A percentile compares a stretch with the other conserved stretches of the same genome.
Evolutionary conservation across 1,140 invertebrate species (phyloP).

Genomic region (Apis cerana): DNA sequence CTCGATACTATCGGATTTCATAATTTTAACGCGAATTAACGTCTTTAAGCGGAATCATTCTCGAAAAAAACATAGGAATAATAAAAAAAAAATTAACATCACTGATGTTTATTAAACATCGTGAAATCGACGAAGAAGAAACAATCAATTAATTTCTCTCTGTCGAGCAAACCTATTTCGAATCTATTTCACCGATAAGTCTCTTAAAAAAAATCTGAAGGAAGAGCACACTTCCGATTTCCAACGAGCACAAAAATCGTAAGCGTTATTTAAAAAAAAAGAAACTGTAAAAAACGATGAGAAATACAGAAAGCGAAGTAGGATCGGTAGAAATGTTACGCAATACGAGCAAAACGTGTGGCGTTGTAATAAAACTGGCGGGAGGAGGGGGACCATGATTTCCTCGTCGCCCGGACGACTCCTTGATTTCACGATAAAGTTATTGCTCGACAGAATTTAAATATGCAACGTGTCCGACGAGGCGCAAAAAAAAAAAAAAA

Average conservation of each 20-base stretch:
- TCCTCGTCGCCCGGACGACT: not conserved
- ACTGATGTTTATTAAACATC: too few species aligned
- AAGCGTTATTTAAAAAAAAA: too few species aligned
- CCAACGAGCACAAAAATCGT: not conserved
- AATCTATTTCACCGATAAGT: too few species aligned
- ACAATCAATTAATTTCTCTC: too few species aligned
- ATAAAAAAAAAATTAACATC: not conserved
- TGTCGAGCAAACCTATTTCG: too few species aligned
- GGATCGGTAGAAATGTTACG: not conserved
- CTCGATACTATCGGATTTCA: not conserved
- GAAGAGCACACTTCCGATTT: too few species aligned
- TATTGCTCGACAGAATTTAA: constrained; percentile 50
- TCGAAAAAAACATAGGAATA: not conserved
- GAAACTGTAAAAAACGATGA: not conserved
- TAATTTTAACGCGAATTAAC: not conserved
- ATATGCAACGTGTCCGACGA: constrained; percentile 56
- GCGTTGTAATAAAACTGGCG: not conserved
- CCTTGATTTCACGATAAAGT: constrained; percentile 60
- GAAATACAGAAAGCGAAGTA: not conserved
- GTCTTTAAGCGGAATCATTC: not conserved
- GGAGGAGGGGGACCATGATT: constrained; percentile 10
- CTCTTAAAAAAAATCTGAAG: too few species aligned
- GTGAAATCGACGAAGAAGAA: too few species aligned
- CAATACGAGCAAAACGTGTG: not conserved
- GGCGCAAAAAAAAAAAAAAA: constrained; percentile 7